phyloP scores from a whole-genome alignment of 2,113 vertebrate genomes.

The Sturnira hondurensis region DNA sequence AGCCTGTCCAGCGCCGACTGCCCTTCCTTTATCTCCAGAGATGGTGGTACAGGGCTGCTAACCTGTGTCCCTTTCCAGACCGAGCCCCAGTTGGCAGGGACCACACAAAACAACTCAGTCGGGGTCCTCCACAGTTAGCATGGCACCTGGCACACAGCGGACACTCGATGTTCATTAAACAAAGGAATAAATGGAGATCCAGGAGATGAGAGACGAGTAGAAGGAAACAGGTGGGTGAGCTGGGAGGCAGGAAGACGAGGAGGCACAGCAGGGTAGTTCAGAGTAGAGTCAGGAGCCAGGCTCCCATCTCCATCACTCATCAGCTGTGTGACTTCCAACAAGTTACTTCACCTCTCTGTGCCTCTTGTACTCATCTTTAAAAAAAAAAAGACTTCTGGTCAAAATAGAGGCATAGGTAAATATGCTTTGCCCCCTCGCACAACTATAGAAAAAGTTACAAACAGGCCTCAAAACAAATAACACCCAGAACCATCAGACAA shows the following conservation, averaged over 20 bases:
- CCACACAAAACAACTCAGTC: not conserved
- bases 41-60: not conserved
- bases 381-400: not conserved
- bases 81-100: not conserved
- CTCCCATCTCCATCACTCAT: not conserved
- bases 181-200: not conserved
- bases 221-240: not conserved
- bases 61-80: not conserved
- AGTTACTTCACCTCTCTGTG: not conserved
- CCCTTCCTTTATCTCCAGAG: not conserved
- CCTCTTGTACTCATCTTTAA: not conserved
- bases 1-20: not conserved
- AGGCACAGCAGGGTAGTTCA: fast-evolving
- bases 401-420: too few relatives aligned
- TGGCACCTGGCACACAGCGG: not conserved
- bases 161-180: not conserved
- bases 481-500: too few relatives aligned
- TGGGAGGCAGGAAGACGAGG: not conserved
- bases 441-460: too few relatives aligned
- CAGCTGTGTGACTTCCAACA: not conserved
- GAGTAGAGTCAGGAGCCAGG: not conserved
- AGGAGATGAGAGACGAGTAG: not conserved
- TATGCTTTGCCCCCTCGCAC: too few relatives aligned
- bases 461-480: too few relatives aligned
- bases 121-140: not conserved